Base-by-base conservation (phyloP, 2,113 vertebrate genomes). In the Dunckerocampus dactyliophorus region DNA sequence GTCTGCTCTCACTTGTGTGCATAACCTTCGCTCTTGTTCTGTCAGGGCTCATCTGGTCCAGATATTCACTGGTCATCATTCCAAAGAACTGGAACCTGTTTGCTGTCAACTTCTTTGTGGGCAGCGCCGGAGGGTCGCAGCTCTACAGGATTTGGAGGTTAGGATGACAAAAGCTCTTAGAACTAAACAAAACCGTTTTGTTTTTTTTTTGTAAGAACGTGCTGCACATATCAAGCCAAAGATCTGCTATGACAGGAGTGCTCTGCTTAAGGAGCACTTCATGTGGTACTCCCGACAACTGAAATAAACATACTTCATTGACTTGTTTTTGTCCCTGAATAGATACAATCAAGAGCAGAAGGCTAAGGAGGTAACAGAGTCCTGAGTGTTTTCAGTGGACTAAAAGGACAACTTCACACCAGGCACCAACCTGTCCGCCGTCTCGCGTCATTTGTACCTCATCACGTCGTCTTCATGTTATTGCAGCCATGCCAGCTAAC, bases 71-170 rank as follows among this genome's bases (percentile, higher is more conserved):
- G 83, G 96, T 99, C 72, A 99, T 99, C 71, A 96, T 96, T 83
- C 96, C 97, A 0, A 98, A 96, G 88, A 99, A 98, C 88, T 99
- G 95, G 95, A 94, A 93, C 81, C 91, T 99, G 17, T 99, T 99
- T 79, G 92, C 92, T 17, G 96, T 99, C 72, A 99, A 99, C 84
- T 96, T 98, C 87, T 99, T 99, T 63, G 86, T 99, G 3, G 97
- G 96, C 45, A 68, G 88, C 63, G 95, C 95, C 15, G 97, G 97
- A 65, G 76, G 72, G 55, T 93, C 93, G 37, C 97, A 99, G 78
- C 94, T 99, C 50, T 94, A 89, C 69, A 90, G 96, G 72, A 99
- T 99, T 89, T 97, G 93, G 93, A 93, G 89, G 96, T 99, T 85
- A 42, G n/a, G 6, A 31, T 5, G 39, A 3, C 4, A 39, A 39